A percentile compares a stretch with the other conserved stretches of the same genome.
Conservation (phyloP, 2,113 vertebrate genomes). For the Arenaria interpres region DNA sequence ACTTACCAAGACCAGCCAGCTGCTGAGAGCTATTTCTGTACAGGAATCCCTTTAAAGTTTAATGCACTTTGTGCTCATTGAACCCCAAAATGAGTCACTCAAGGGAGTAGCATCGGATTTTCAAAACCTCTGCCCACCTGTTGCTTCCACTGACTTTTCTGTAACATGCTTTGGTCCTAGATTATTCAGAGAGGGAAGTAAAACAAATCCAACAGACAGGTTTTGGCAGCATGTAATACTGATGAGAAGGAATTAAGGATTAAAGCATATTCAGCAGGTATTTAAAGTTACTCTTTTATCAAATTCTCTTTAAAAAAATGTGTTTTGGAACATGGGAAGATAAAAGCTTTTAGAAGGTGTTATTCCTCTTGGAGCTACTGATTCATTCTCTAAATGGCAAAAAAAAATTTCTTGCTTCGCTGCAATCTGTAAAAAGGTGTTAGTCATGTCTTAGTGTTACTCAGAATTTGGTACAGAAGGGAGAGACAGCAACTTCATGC, state of each 20-base stretch:
- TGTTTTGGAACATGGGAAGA: neutral
- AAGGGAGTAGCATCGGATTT: neutral
- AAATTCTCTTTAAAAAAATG: neutral
- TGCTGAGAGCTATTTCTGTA: slow-evolving; percentile 29
- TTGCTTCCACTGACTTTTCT: slow-evolving; percentile 4
- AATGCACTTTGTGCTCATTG: slow-evolving; percentile 6
- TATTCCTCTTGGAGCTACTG: neutral
- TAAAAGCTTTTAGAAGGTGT: neutral
- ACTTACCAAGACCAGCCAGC: neutral
- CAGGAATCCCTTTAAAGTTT: slow-evolving; percentile 44
- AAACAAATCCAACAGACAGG: neutral
- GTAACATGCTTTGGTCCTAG: neutral
- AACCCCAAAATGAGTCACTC: slow-evolving; percentile 30
- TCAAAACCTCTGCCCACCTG: neutral
- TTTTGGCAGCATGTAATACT: neutral
- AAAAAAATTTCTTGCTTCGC: neutral
- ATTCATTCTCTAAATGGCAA: slow-evolving; percentile 11
- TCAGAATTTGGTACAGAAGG: neutral
- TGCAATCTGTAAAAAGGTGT: neutral
- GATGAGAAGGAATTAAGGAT: neutral
- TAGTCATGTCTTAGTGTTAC: neutral
- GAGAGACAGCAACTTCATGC: neutral
- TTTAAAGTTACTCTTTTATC: neutral
- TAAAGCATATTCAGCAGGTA: neutral
- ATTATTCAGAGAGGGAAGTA: neutral